Evolutionary conservation across 2,888 invertebrate genomes (phyloP).

Genomic region (Zaprionus lineosus): DNA sequence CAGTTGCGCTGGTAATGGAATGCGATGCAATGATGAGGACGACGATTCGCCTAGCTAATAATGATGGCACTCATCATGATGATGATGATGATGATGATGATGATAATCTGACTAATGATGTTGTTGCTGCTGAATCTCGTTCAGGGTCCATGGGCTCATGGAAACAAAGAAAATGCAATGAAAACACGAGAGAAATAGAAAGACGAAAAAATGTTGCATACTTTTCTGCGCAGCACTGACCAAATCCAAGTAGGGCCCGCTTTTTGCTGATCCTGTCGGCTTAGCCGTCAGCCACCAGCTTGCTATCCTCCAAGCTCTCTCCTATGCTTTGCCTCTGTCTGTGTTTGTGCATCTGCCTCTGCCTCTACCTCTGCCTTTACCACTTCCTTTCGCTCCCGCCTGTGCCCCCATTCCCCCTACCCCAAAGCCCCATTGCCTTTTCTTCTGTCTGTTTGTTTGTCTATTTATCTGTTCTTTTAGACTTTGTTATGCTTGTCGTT

Average conservation of each 20-base stretch:
- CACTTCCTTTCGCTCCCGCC: neutral
- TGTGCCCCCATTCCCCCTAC: neutral
- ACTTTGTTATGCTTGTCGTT: constrained; percentile 19
- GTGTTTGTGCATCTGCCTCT: too few species aligned
- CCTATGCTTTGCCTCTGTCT: neutral
- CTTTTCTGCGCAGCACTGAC: constrained; percentile 47
- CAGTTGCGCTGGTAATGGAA: constrained; percentile 30
- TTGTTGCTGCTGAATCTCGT: constrained; percentile 16
- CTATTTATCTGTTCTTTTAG: constrained; percentile 33
- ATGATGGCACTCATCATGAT: neutral
- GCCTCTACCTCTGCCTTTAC: too few species aligned
- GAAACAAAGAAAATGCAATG: constrained; percentile 5
- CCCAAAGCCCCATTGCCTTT: too few species aligned
- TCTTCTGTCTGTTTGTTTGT: too few species aligned
- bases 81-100: neutral
- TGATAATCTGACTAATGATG: constrained; percentile 4
- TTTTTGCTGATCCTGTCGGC: constrained; percentile 16
- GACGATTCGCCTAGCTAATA: neutral
- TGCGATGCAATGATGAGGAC: constrained; percentile 11
- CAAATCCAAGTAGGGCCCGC: constrained; percentile 27
- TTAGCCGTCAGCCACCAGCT: too few species aligned
- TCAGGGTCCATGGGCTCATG: constrained; percentile 16
- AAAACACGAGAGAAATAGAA: neutral
- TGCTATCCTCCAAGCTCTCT: neutral
- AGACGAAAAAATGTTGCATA: constrained; percentile 39